Percentiles rank a stretch among this genome's conserved stretches.
These are phyloP conservation scores for Peromyscus nudipes DNA, from an alignment of 2,797 vertebrate species.

Conservation along the genomic window DNA sequence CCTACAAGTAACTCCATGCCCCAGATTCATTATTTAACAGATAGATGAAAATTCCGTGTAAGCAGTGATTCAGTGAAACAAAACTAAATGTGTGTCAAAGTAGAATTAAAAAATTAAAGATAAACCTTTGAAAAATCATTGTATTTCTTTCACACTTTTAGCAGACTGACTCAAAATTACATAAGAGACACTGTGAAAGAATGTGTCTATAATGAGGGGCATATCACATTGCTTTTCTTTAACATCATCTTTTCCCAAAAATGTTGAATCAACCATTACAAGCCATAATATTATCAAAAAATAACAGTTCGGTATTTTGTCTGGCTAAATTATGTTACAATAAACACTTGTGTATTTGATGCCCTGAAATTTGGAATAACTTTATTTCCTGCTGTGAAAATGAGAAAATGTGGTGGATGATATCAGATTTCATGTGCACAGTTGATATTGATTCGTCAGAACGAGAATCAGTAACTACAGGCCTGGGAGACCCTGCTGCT, in stretches of 20 bases:
- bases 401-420: conserved; percentile 51
- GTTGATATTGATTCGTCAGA: conserved; percentile 78
- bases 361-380: conserved; percentile 73
- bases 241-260: not conserved
- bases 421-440: conserved; percentile 39
- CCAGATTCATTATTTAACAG: not conserved
- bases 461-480: conserved; percentile 68
- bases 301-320: conserved; percentile 60
- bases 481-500: conserved; percentile 21
- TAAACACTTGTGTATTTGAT: conserved; percentile 69
- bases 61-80: not conserved
- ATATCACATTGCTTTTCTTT: not conserved
- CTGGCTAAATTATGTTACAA: conserved; percentile 65
- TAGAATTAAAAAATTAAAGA: not conserved
- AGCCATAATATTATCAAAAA: conserved; percentile 50
- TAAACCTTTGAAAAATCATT: not conserved
- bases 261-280: conserved; percentile 8
- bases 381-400: conserved; percentile 77
- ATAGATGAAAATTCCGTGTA: not conserved
- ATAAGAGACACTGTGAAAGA: not conserved
- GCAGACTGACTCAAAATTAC: not conserved
- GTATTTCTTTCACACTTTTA: not conserved
- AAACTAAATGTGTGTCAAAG: conserved; percentile 25
- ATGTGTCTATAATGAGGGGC: not conserved
- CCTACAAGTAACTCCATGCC: not conserved